phyloP scores from a whole-genome alignment of 2,888 invertebrate species.

The Bhutanitis thaidina region DNA sequence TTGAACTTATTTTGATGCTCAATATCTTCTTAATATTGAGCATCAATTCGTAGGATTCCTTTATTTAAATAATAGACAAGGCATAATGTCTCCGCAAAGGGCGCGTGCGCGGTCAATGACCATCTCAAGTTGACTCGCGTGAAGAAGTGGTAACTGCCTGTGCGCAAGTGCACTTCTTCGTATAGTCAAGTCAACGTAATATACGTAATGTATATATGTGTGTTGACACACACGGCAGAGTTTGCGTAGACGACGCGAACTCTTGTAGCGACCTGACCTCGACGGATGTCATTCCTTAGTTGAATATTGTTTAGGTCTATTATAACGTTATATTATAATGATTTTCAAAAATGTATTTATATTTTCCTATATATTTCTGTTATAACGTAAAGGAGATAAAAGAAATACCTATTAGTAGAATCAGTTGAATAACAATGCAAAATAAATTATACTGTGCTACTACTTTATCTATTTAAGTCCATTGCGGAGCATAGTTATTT shows the following conservation, averaged over 20 bases:
- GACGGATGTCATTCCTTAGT: not conserved
- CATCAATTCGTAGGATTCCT: not conserved
- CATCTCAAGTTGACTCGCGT: constrained; percentile 7
- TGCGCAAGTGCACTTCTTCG: constrained; percentile 18
- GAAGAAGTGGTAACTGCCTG: constrained; percentile 14
- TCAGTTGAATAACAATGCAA: no score
- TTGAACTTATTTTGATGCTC: no score
- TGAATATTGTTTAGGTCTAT: not conserved
- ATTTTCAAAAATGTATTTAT: no score
- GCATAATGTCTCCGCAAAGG: constrained; percentile 24
- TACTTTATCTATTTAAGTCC: no score
- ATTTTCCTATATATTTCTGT: no score
- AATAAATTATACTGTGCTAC: no score
- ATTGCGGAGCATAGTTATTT: no score
- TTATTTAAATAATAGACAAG: constrained; percentile 4
- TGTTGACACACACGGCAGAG: constrained; percentile 13
- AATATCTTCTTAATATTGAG: no score
- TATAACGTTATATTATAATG: not conserved
- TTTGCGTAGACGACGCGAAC: constrained; percentile 15
- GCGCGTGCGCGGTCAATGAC: constrained; percentile 27
- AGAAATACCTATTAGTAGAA: no score
- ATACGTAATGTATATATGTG: no score
- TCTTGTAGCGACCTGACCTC: constrained; percentile 13
- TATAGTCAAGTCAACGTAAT: constrained; percentile 14
- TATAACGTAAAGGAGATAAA: no score